Percentiles rank a stretch among this genome's conserved stretches.
Conservation (phyloP, 2,888 invertebrate genomes). For the Bellardia bayeri region DNA sequence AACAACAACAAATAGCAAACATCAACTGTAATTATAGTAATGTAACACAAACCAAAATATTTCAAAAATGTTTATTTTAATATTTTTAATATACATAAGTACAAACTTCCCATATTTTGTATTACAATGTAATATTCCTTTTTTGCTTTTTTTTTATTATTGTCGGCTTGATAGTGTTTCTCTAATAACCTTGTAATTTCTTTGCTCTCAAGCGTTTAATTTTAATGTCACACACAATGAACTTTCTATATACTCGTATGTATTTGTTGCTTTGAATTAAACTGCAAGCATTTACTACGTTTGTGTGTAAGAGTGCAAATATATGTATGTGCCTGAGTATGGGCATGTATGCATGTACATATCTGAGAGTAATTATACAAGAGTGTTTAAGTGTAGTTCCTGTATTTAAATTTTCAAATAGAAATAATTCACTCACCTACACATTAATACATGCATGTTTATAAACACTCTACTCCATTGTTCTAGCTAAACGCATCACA, state of each 20-base stretch:
- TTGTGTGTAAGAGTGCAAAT: neutral
- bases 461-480: neutral
- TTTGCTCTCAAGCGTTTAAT: constrained; percentile 57
- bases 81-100: no score
- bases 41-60: no score
- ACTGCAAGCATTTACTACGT: neutral
- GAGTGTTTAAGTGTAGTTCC: constrained; percentile 48
- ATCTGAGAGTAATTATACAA: constrained; percentile 11
- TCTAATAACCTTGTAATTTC: constrained; percentile 57
- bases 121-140: neutral
- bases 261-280: constrained; percentile 10
- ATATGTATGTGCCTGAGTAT: neutral
- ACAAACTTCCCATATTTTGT: neutral
- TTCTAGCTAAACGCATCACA: constrained; percentile 18
- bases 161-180: constrained; percentile 18
- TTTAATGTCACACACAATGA: constrained; percentile 49
- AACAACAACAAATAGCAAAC: no score
- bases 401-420: constrained; percentile 37
- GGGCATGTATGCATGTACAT: neutral
- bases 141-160: neutral
- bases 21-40: no score
- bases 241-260: constrained; percentile 26
- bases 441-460: neutral
- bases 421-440: constrained; percentile 6
- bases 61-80: no score